Base-by-base conservation (phyloP, 2,888 invertebrate genomes). In the Sarcophaga carnaria region DNA sequence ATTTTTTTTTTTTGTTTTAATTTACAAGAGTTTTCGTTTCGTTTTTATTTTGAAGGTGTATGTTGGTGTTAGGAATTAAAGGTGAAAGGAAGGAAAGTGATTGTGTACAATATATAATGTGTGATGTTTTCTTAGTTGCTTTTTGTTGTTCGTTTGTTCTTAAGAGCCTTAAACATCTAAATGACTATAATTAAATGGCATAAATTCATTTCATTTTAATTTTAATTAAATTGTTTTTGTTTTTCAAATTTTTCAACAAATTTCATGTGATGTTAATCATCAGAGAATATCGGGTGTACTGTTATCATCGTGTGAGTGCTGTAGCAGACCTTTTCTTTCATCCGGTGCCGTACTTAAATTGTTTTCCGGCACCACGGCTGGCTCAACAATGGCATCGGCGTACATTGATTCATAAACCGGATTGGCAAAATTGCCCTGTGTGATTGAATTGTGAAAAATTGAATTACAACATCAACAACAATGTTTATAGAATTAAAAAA, bases 391-490 rank as follows among this genome's bases (percentile, higher is more conserved):
- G 59, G 91, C 93, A 79, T 93, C 93, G 22, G 94, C 94, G 93
- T 96, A 97, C 94, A 97, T 96, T 74, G 96, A 96, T 91, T 97
- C 97, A 94, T 97, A 97, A 69, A 97, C 96, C 0, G 97, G 97
- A 94, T 97, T 97, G 25, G 96, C 96, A 94, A 97, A 97, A 93
- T 97, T 97, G 47, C 96, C 96, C 94, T 95, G 90, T 95, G 90
- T 14, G 91, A 92, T 82, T 88, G 76, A 80, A 88, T 66, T 10
- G 2, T 0, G 67, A 49, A 70, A 62, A 62, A 45, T 69, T 59
- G 2, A 54, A 54, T 14, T 54, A 37, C 37, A 37, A 37, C 2
- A 37, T 8, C 37, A 37, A 37, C 37, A 37, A 37, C 37, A 27
- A 27, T 0, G 3, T 54, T 54, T 54, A 54, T 2, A 14, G 14